phyloP scores from a whole-genome alignment of 1,140 invertebrate species.

The Lamellibrachia luymesi region DNA sequence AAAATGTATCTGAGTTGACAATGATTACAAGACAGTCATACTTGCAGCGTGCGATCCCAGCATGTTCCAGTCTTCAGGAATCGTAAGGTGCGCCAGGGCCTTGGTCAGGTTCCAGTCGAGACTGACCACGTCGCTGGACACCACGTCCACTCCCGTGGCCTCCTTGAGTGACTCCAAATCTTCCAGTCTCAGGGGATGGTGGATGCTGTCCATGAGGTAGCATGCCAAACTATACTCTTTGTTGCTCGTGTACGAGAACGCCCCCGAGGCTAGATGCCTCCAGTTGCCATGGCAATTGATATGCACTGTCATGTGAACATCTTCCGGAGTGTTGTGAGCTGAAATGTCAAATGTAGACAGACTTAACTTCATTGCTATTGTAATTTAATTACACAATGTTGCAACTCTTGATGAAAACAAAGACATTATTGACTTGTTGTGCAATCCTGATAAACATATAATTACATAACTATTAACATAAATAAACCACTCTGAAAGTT shows the following conservation, averaged over 20 bases:
- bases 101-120: not conserved
- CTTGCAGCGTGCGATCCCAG: not conserved
- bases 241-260: not conserved
- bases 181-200: not conserved
- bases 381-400: too few relatives aligned
- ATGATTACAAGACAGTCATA: not conserved
- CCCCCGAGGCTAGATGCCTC: not conserved
- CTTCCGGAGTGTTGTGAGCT: not conserved
- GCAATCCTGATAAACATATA: too few relatives aligned
- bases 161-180: not conserved
- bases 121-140: not conserved
- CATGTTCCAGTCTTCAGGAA: not conserved
- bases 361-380: too few relatives aligned
- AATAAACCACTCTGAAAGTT: too few relatives aligned
- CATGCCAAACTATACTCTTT: not conserved
- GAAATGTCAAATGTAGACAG: not conserved
- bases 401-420: too few relatives aligned
- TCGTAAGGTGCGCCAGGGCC: not conserved
- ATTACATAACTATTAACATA: too few relatives aligned
- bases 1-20: too few relatives aligned
- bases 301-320: not conserved
- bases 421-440: too few relatives aligned
- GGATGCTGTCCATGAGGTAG: not conserved
- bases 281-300: not conserved
- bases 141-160: not conserved